phyloP scores from a whole-genome alignment of 2,797 vertebrate species.

The Carapus acus region DNA sequence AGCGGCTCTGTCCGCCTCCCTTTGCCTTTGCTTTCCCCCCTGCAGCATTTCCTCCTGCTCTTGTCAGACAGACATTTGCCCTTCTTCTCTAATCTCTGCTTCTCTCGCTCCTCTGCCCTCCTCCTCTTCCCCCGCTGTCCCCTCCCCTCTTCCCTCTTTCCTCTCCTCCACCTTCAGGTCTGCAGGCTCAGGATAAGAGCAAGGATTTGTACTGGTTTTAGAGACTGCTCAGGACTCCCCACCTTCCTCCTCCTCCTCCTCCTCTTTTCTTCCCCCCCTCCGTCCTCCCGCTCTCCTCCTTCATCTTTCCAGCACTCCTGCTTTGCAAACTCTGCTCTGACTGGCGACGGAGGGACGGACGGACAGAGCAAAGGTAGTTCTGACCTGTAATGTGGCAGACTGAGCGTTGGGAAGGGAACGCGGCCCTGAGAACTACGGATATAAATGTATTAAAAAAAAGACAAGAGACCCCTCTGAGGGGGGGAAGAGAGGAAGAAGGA shows the following conservation, averaged over 20 bases:
- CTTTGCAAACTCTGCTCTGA: constrained; percentile 30
- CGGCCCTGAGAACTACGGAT: too few species aligned
- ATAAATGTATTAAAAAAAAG: too few species aligned
- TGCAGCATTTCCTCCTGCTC: constrained; percentile 37
- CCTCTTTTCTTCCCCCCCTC: constrained; percentile 29
- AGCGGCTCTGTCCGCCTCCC: constrained; percentile 56
- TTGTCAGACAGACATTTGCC: constrained; percentile 37
- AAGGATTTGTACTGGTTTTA: constrained; percentile 99
- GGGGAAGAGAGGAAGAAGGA: constrained; percentile 34
- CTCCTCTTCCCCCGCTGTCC: constrained; percentile 48
- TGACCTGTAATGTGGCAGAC: too few species aligned
- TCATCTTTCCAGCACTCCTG: too few species aligned
- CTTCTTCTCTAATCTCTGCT: constrained; percentile 51
- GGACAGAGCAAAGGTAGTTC: too few species aligned
- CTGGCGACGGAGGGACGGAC: too few species aligned
- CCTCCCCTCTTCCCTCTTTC: constrained; percentile 51
- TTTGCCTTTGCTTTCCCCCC: constrained; percentile 47
- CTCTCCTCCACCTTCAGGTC: constrained; percentile 83
- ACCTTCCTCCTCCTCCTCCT: constrained; percentile 55
- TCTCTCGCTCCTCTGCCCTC: constrained; percentile 42
- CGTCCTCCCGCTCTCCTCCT: constrained; percentile 21
- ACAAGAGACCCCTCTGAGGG: constrained; percentile 29
- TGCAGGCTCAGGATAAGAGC: constrained; percentile 94
- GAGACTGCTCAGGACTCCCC: constrained; percentile 54
- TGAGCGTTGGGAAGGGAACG: too few species aligned